Evolutionary conservation across 1,140 invertebrate species (phyloP).

Genomic region (Aphelenchoides avenae): DNA sequence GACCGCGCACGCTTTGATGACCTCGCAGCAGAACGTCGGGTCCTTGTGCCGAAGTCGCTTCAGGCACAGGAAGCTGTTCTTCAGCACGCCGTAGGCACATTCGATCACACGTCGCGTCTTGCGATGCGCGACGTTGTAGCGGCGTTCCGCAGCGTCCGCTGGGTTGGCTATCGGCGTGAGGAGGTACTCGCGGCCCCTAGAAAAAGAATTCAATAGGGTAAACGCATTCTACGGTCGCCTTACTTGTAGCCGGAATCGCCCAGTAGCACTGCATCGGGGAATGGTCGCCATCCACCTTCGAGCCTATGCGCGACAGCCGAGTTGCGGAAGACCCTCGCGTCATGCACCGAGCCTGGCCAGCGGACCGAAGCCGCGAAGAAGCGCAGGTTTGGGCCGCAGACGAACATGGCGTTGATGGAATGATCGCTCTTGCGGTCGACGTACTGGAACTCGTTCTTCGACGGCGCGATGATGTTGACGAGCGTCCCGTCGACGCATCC

Average conservation of each 20-base stretch:
- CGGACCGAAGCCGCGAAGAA: neutral
- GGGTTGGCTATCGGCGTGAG: no score
- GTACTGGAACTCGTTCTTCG: neutral
- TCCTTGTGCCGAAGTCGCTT: no score
- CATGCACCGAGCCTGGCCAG: slow-evolving; percentile 14
- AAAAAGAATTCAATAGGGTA: no score
- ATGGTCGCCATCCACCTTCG: neutral
- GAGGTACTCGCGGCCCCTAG: no score
- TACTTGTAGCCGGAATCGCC: slow-evolving; percentile 16
- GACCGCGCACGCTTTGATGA: no score
- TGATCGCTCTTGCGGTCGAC: slow-evolving; percentile 7
- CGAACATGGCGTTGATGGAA: slow-evolving; percentile 12
- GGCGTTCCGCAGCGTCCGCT: no score
- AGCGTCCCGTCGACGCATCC: slow-evolving; percentile 12
- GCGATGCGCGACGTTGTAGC: no score
- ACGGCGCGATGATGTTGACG: neutral
- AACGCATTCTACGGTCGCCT: no score
- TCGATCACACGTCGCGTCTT: no score
- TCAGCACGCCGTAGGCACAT: no score
- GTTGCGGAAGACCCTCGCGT: slow-evolving; percentile 13
- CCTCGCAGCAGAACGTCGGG: no score
- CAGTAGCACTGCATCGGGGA: neutral
- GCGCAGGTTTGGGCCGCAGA: neutral
- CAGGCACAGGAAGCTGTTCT: no score
- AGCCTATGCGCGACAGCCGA: neutral